Evolutionary conservation across 2,113 vertebrate species (phyloP), one percentile per base, ranked within the genome.

Genomic region (Pithys albifrons): DNA sequence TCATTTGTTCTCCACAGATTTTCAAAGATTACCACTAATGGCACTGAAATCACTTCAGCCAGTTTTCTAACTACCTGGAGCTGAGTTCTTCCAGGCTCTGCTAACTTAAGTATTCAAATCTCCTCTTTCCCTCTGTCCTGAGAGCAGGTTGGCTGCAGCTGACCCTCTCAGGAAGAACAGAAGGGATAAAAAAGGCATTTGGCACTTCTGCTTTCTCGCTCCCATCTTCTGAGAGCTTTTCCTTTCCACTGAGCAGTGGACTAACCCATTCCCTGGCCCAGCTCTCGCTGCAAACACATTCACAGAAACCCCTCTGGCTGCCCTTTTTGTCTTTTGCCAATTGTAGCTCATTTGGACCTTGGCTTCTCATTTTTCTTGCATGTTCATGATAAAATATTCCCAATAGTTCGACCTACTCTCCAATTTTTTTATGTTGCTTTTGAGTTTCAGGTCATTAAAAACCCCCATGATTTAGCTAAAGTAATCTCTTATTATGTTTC

Each of bases 371-470:
- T 90, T 94, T 91, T 88, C 85, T 82, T 83, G 78, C 85, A 73
- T 62, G 82, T 85, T 94, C 95, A 76, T 4, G 8, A 75, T 85
- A 65, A 95, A 93, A 87, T 87, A 76, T 69, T 89, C 83, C 89
- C 86, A 78, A 78, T 20, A 91, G 76, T 45, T 95, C 0, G 0
- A 89, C 73, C 52, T 35, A 33, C 72, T 81, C 80, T 91, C 76
- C 86, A 86, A 31, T 57, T 80, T 82, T 94, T 95, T 87, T 59
- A 93, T 72, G 94, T 67, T 92, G 61, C 91, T 92, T 93, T 95
- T 91, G 84, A 91, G 80, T 84, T 87, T 89, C 93, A 91, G 80
- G 73, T 78, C 91, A 87, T 93, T 96, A 95, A 93, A 86, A 71
- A 69, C 33, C 57, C 57, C 75, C 0, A 0, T 85, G 84, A 93